Evolutionary conservation across 2,113 vertebrate species (phyloP).

Genomic region (Collichthys lucidus): DNA sequence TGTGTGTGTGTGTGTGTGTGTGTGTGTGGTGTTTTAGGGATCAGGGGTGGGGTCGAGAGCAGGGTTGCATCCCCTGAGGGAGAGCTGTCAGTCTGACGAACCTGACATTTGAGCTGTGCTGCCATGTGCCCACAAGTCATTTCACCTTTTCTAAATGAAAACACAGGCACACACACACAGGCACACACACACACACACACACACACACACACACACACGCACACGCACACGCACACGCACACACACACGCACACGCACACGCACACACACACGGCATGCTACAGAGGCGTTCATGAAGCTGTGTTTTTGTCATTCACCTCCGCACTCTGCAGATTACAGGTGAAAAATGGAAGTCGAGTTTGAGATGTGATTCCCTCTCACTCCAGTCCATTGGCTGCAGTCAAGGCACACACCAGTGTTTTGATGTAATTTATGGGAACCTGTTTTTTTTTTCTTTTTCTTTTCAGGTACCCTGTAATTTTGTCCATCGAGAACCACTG

Average conservation of each 20-base stretch:
- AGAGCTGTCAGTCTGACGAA: slow-evolving; percentile 71
- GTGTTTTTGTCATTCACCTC: slow-evolving; percentile 29
- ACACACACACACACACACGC: slow-evolving; percentile 18
- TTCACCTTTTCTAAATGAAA: slow-evolving; percentile 69
- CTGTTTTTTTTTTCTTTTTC: neutral
- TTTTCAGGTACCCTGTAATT: slow-evolving; percentile 91
- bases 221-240: slow-evolving; percentile 8
- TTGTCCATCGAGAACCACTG: slow-evolving; percentile 98
- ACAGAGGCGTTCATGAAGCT: neutral
- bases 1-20: slow-evolving; percentile 23
- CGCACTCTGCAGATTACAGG: neutral
- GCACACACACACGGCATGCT: neutral
- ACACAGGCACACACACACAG: slow-evolving; percentile 15
- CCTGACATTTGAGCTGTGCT: slow-evolving; percentile 76
- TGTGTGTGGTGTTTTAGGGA: slow-evolving; percentile 39
- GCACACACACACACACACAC: slow-evolving; percentile 5
- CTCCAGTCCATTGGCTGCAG: neutral
- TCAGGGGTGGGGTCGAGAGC: slow-evolving; percentile 48
- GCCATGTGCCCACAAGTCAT: slow-evolving; percentile 69
- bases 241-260: neutral
- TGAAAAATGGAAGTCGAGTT: slow-evolving; percentile 10
- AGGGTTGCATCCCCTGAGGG: slow-evolving; percentile 55
- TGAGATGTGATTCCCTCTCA: slow-evolving; percentile 21
- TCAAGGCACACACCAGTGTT: neutral
- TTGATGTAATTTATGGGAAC: neutral